Evolutionary conservation across 2,113 vertebrate species (phyloP), one percentile per base, ranked within the genome.

Genomic region (Diadophis punctatus): DNA sequence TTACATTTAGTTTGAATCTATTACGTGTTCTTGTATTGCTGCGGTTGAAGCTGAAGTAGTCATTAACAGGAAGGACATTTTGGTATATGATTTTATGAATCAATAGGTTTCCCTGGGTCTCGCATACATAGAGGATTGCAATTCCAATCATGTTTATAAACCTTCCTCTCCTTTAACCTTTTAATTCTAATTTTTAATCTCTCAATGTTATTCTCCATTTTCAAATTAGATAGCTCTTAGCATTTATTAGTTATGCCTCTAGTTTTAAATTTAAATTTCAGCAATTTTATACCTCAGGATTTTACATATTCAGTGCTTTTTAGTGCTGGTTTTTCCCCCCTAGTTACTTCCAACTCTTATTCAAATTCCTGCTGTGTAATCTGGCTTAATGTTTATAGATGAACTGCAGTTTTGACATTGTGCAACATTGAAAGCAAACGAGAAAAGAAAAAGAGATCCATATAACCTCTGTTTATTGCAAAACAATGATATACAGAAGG

Each of bases 401-500:
- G 11, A 87, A 51, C 16, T 23, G 7, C 25, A 8, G 56, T 87
- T 88, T 34, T 52, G 51, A 52, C 22, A 9, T 87, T 51, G 74
- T 55, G 14, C 39, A 8, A 25, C 25, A 55, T 39, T 22, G 39
- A 63, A 46, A 90, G 22, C 18, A 18, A 63, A 8, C 5, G 53
- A 53, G 27, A 43, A 16, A 4, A 48, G 25, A 90, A 51, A 48
- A 8, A 89, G 46, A 90, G 23, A 86, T 52, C 48, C 14, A 8
- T 90, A 34, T 22, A 90, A 52, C 30, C 20, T 52, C n/a, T 20
- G 3, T 93, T 93, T 93, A 93, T 86, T 93, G 27, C 80, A 23
- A 53, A 93, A 51, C 3, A 46, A 89, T 27, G 23, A 86, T 4
- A 58, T 60, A 43, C 6, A 10, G 34, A 86, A 92, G 88, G 88